Evolutionary conservation across 1,140 invertebrate genomes (phyloP), one percentile per base, ranked within the genome.

Genomic region (Cotesia chilonis): DNA sequence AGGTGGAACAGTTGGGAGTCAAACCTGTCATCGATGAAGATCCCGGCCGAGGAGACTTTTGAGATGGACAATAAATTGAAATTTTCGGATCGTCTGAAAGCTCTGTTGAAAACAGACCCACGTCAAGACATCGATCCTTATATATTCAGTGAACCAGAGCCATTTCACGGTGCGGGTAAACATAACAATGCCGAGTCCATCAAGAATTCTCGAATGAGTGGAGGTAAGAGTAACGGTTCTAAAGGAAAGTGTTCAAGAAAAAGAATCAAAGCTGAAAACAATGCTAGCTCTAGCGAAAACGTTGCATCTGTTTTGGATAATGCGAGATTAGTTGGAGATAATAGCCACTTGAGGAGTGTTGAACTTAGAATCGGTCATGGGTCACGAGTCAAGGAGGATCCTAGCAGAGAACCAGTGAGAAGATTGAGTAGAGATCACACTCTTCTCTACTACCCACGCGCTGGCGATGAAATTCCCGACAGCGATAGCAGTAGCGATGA

Each of bases 81-180:
- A 74, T 88, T 89, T 80, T 82, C 84, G 60, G 88, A 89, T 74
- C 83, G 86, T 63, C 78, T 87, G 55, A 89, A 88, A 74, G 82
- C 87, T 68, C 79, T 88, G 65, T 78, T 89, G 60, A 88, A 88
- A 77, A 84, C 82, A 60, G 87, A 87, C 63, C 70, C 77, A 41
- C 81, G 79, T 36, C 80, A 83, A 72, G 83, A 86, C 76, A 81
- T 82, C 14, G 90, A 91, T 84, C 90, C 90, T 1, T 90, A 91
- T 76, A 87, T 90, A 41, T 91, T 91, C 78, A 87, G 89, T 74
- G 89, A 90, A 74, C 84, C 87, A 4, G 86, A 87, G 68, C 83
- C 86, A 47, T 80, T 86, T 57, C 61, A 74, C 47, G 71, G 78
- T 51, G 73, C 71, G 6, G 79, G 81, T 17, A 85, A 83, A 75